Percentiles rank a stretch among this genome's conserved stretches.
phyloP scores from a whole-genome alignment of 2,113 vertebrate species.

The Thermophis baileyi region DNA sequence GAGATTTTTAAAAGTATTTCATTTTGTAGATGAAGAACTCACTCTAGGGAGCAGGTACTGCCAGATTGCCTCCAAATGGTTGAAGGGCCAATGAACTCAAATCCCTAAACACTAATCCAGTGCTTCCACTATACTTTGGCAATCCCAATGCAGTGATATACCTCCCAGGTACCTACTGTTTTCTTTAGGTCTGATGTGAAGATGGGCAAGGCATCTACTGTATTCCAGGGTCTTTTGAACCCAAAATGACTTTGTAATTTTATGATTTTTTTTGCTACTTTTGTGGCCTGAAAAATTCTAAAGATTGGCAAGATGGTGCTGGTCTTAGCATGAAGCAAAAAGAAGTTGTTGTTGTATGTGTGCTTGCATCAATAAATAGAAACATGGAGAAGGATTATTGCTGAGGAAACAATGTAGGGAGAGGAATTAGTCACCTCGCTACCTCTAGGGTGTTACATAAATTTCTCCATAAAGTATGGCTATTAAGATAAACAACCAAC shows the following conservation, averaged over 20 bases:
- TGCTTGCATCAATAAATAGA: not conserved
- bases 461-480: not conserved
- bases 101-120: not conserved
- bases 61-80: not conserved
- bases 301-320: not conserved
- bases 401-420: not conserved
- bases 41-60: not conserved
- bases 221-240: not conserved
- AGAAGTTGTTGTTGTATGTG: not conserved
- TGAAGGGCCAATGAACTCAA: not conserved
- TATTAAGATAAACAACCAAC: not conserved
- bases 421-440: not conserved
- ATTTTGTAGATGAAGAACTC: not conserved
- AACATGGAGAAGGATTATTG: not conserved
- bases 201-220: not conserved
- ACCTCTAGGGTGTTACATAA: not conserved
- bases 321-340: not conserved
- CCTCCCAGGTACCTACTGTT: not conserved
- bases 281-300: not conserved
- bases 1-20: not conserved
- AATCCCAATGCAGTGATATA: not conserved
- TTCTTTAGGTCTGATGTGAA: not conserved
- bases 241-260: not conserved
- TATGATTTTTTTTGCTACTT: not conserved
- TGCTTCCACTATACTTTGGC: not conserved